Evolutionary conservation across 2,797 vertebrate species (phyloP).

Genomic region (Nyctibius grandis): DNA sequence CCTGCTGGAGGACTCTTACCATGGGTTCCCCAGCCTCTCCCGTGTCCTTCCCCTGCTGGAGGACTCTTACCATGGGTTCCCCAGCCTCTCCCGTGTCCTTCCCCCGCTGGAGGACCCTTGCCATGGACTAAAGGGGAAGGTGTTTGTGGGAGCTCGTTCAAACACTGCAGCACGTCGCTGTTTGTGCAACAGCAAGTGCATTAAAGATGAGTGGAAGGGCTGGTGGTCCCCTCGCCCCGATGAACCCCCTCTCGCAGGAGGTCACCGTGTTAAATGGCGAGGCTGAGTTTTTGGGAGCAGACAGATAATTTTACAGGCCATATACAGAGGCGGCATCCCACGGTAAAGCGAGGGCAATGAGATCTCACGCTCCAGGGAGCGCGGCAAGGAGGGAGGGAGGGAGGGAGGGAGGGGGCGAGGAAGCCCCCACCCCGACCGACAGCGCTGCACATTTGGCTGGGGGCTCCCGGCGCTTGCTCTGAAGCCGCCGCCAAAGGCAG

Average conservation of each 20-base stretch:
- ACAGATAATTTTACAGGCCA: not conserved
- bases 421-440: not conserved
- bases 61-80: not conserved
- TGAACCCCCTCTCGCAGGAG: not conserved
- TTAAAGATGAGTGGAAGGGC: not conserved
- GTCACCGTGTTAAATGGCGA: not conserved
- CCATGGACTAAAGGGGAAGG: not conserved
- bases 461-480: not conserved
- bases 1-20: not conserved
- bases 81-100: not conserved
- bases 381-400: not conserved
- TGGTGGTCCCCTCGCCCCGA: not conserved
- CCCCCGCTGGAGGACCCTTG: not conserved
- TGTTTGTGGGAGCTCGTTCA: not conserved
- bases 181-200: not conserved
- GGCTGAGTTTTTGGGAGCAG: not conserved
- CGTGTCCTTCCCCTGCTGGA: accelerated
- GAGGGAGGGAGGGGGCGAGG: not conserved
- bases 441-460: conserved; percentile 35
- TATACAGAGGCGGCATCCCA: not conserved
- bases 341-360: not conserved
- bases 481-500: not conserved
- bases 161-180: not conserved
- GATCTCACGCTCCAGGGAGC: conserved; percentile 41
- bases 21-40: not conserved